These are phyloP conservation scores for Phallusia fumigata DNA, from an alignment of 23 tunicate species.

Conservation along the genomic window DNA sequence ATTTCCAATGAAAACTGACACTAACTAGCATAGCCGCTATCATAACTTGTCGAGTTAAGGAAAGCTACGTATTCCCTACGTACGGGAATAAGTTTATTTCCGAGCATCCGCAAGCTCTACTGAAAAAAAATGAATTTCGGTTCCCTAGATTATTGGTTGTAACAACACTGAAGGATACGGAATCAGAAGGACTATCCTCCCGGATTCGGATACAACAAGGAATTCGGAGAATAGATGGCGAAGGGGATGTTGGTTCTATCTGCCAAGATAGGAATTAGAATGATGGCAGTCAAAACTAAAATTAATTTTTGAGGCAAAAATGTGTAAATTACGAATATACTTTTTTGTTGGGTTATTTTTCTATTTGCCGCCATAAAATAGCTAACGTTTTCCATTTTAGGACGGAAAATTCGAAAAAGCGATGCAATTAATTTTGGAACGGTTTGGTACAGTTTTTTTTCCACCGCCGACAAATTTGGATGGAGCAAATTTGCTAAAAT, in stretches of 20 bases:
- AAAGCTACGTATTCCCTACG: neutral
- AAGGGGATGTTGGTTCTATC: neutral
- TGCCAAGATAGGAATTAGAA: neutral
- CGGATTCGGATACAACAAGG: neutral
- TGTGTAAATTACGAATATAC: too few relatives aligned
- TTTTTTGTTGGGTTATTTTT: too few relatives aligned
- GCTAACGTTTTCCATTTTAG: too few relatives aligned
- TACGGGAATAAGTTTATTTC: neutral
- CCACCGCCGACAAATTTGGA: neutral
- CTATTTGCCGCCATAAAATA: too few relatives aligned
- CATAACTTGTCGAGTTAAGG: neutral
- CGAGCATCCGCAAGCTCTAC: neutral
- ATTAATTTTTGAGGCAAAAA: too few relatives aligned
- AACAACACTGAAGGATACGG: slow-evolving; percentile 50
- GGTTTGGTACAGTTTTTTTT: too few relatives aligned
- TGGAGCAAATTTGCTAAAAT: slow-evolving; percentile 13
- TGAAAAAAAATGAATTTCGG: slow-evolving; percentile 15
- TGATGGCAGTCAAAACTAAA: too few relatives aligned
- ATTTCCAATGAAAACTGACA: too few relatives aligned
- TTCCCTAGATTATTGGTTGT: slow-evolving; percentile 61
- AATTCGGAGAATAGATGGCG: neutral
- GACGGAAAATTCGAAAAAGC: too few relatives aligned
- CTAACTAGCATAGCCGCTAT: too few relatives aligned
- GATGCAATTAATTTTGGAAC: too few relatives aligned
- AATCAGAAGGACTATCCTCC: neutral